A percentile compares a stretch with the other conserved stretches of the same genome.
These are phyloP conservation scores for Esox niger DNA, from an alignment of 2,113 vertebrate species.

Conservation along the genomic window DNA sequence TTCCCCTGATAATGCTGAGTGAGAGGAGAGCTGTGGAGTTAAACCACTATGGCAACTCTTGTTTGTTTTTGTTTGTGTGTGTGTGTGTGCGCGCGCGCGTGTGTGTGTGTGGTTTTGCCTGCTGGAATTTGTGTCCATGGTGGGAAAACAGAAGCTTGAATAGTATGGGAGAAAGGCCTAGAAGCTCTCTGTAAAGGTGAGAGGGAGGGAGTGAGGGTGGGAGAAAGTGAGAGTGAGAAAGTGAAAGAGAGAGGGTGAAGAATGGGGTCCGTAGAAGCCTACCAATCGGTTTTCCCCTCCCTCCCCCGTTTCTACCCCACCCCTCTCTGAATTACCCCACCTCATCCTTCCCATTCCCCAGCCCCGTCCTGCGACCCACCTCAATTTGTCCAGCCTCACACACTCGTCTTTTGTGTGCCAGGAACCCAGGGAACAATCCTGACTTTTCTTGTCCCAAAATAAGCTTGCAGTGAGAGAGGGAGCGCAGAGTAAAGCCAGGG, in stretches of 20 bases:
- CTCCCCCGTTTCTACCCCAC: slow-evolving; percentile 47
- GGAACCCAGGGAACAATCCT: slow-evolving; percentile 70
- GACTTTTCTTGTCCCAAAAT: slow-evolving; percentile 73
- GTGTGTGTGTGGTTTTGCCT: slow-evolving; percentile 29
- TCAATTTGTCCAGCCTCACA: slow-evolving; percentile 59
- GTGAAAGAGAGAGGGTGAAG: no score
- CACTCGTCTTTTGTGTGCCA: slow-evolving; percentile 71
- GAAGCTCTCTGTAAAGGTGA: slow-evolving; percentile 34
- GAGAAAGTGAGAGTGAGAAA: background rate
- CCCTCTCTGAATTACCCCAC: slow-evolving; percentile 63
- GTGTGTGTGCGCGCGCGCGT: background rate
- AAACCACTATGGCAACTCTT: background rate
- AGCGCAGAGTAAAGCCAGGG: slow-evolving; percentile 59
- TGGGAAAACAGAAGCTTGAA: slow-evolving; percentile 42
- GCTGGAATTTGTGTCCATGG: slow-evolving; percentile 38
- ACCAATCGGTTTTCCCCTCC: slow-evolving; percentile 34
- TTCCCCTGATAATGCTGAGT: no score
- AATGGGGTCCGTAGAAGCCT: slow-evolving; percentile 33
- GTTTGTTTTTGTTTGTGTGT: background rate
- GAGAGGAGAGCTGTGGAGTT: background rate
- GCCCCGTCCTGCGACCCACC: slow-evolving; percentile 66
- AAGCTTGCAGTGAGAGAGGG: slow-evolving; percentile 64
- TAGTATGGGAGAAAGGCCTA: slow-evolving; percentile 25
- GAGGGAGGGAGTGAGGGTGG: background rate
- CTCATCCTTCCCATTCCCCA: slow-evolving; percentile 68